Percentiles rank a stretch among this genome's conserved stretches.
phyloP scores from a whole-genome alignment of 2,888 invertebrate species.

The Crossocerus cetratus region DNA sequence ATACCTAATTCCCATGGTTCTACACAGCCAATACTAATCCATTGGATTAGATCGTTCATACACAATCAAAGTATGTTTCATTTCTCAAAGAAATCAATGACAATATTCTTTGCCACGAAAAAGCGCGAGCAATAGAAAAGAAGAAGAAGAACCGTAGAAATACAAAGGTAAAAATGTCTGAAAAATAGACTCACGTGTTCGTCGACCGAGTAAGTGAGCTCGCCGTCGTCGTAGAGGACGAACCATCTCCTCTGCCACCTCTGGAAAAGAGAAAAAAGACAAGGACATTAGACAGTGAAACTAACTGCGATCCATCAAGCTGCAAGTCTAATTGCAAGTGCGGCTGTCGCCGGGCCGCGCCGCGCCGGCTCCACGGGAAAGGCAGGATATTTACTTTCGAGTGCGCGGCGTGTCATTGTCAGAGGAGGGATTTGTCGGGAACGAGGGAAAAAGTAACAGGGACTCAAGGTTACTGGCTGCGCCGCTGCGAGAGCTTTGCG shows the following conservation, averaged over 20 bases:
- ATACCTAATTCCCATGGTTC: too few relatives aligned
- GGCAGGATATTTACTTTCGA: constrained; percentile 39
- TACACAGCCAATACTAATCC: too few relatives aligned
- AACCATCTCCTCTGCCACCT: constrained; percentile 99
- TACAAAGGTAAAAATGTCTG: too few relatives aligned
- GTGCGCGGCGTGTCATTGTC: constrained; percentile 33
- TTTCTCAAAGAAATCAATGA: too few relatives aligned
- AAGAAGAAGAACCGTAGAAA: too few relatives aligned
- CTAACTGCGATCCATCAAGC: neutral
- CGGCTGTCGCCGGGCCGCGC: too few relatives aligned
- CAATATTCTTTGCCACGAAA: too few relatives aligned
- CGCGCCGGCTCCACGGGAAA: neutral
- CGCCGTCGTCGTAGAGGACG: constrained; percentile 97
- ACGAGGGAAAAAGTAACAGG: constrained; percentile 44
- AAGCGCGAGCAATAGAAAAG: too few relatives aligned
- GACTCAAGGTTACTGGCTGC: constrained; percentile 21
- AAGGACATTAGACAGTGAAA: neutral
- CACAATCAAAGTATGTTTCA: too few relatives aligned
- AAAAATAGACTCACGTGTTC: constrained; percentile 90
- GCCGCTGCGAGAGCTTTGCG: constrained; percentile 34
- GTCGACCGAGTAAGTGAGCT: constrained; percentile 97
- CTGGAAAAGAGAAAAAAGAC: constrained; percentile 78
- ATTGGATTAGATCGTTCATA: too few relatives aligned
- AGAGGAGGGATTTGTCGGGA: constrained; percentile 36
- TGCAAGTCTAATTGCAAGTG: neutral